These are phyloP conservation scores for Platygyra sinensis DNA, from an alignment of 64 coral and sea anemone species.

Conservation along the genomic window DNA sequence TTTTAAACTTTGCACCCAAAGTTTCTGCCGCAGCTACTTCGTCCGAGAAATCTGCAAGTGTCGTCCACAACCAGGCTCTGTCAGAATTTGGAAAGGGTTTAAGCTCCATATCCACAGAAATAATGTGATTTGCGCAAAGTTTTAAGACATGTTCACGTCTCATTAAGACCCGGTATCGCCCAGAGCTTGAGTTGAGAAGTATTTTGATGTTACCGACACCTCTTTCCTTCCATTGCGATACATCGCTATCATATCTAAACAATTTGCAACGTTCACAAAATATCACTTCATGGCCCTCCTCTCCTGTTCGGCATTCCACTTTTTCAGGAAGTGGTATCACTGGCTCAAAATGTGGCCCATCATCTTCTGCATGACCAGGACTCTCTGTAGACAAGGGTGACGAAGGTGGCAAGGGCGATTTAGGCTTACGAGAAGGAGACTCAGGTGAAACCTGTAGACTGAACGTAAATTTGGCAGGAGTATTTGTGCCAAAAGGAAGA, in stretches of 20 bases:
- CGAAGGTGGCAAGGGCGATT: conserved; percentile 12
- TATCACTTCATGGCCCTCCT: conserved; percentile 72
- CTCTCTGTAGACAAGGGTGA: conserved; percentile 25
- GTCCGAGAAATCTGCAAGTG: conserved; percentile 85
- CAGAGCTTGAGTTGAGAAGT: conserved; percentile 39
- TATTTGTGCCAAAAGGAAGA: conserved; percentile 33
- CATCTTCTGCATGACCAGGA: conserved; percentile 54
- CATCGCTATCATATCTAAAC: conserved; percentile 63
- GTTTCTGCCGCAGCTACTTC: conserved; percentile 61
- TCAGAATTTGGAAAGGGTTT: conserved; percentile 75
- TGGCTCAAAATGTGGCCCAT: conserved; percentile 88
- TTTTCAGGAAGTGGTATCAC: conserved; percentile 82
- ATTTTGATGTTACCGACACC: conserved; percentile 89
- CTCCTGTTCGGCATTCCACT: conserved; percentile 74
- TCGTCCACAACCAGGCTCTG: conserved; percentile 88
- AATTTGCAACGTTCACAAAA: conserved; percentile 80
- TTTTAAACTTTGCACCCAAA: conserved; percentile 82
- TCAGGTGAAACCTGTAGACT: conserved; percentile 20
- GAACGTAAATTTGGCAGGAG: conserved; percentile 48
- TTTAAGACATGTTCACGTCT: conserved; percentile 89
- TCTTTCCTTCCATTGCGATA: conserved; percentile 91
- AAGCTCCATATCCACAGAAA: conserved; percentile 78
- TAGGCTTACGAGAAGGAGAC: background rate
- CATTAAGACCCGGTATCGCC: conserved; percentile 68
- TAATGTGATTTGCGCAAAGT: conserved; percentile 83